Base-by-base conservation (phyloP, 2,113 vertebrate species). In the Sardina pilchardus region DNA sequence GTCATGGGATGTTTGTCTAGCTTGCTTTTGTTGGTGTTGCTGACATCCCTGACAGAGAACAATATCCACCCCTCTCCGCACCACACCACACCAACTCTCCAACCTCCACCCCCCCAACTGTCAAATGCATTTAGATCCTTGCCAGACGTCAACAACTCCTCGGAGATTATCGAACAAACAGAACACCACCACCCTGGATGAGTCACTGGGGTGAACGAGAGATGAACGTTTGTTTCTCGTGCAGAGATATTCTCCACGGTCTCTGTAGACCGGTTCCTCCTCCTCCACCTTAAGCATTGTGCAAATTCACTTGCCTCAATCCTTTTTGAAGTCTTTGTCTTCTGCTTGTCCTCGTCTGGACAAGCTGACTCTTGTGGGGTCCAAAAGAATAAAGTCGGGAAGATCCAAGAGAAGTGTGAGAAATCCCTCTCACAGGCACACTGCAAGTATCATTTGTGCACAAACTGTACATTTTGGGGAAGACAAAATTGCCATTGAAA, bases 131-230 rank as follows among this genome's bases (percentile, higher is more conserved):
- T 67, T n/a, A 67, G 63, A 14, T 67, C 26, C 63, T 67, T 2
- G n/a, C n/a, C 63, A 67, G 63, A 67, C 63, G 26, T 67, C 63
- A 67, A 67, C 63, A 67, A 67, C 63, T 67, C 63, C 63, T 67
- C 26, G 1, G 63, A 30, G 63, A 8, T 14, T 8, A 14, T 12
- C 63, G 63, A 67, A 67, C 63, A 26, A 26, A 67, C 63, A 67
- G 63, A 26, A 67, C 63, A 67, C 63, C 63, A 67, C 63, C 63
- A 30, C 63, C 63, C n/a, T 67, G 63, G 26, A 26, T 67, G 63
- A 67, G 63, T 67, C 63, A 26, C n/a, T 21, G 53, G 4, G 48
- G 48, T 16, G 21, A n/a, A 59, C 7, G 63, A 26, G 63, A 30
- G 63, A 67, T 30, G 63, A 30, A 30, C 10, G 63, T 67, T 67